Conservation (phyloP, 2,888 invertebrate species). For the Urechis unicinctus region DNA sequence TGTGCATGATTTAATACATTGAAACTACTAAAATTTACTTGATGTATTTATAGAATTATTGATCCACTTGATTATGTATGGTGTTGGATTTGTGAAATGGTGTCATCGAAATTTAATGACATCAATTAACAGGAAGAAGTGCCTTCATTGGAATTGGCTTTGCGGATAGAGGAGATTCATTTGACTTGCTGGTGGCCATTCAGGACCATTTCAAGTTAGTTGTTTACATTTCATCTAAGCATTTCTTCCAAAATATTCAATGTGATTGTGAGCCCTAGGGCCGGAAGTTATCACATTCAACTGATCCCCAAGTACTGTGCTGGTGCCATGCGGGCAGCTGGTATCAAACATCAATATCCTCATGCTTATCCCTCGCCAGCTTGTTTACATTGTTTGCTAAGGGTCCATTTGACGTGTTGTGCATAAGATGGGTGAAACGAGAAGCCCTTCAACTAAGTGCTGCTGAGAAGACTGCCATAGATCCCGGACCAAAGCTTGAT, state of each 20-base stretch:
- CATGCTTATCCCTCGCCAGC: no score
- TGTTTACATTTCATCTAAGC: no score
- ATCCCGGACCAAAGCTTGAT: slow-evolving; percentile 74
- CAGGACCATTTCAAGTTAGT: slow-evolving; percentile 89
- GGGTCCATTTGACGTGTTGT: no score
- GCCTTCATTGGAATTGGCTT: slow-evolving; percentile 98
- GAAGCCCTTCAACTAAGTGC: no score
- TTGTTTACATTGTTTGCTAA: no score
- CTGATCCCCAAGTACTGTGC: no score
- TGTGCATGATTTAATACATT: neutral
- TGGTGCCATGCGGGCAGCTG: no score
- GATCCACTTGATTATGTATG: neutral
- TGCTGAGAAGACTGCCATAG: no score
- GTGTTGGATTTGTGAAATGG: neutral
- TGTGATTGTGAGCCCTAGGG: neutral
- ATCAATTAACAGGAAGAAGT: slow-evolving; percentile 53
- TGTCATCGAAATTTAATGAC: slow-evolving; percentile 6
- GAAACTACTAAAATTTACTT: neutral
- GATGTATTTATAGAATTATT: neutral
- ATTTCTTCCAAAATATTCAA: neutral
- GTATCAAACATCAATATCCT: no score
- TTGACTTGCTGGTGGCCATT: slow-evolving; percentile 95
- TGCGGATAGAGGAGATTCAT: slow-evolving; percentile 94
- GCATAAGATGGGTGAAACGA: slow-evolving; percentile 43
- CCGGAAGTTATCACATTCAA: no score